A percentile compares a stretch with the other conserved stretches of the same genome.
These are phyloP conservation scores for Cistogaster globosa DNA, from an alignment of 2,888 invertebrate genomes.

Conservation along the genomic window DNA sequence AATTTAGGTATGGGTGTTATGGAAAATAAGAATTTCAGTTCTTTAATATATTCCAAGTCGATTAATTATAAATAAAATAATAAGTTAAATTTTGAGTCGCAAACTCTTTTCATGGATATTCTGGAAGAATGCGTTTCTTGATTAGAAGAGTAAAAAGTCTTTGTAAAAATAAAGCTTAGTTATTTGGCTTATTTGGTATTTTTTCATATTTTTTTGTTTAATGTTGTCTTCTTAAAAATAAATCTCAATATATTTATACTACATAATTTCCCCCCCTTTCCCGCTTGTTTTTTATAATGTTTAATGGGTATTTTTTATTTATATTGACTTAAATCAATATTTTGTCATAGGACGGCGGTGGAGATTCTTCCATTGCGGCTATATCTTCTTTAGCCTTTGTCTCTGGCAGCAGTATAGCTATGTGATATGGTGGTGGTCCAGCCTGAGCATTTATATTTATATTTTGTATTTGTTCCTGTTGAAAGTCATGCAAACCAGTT, in stretches of 20 bases:
- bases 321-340: constrained; percentile 86
- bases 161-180: neutral
- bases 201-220: no score
- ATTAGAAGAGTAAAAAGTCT: neutral
- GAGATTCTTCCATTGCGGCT: constrained; percentile 83
- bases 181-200: neutral
- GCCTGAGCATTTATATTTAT: constrained; percentile 74
- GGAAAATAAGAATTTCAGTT: no score
- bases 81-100: neutral
- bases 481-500: constrained; percentile 62
- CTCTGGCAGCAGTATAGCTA: constrained; percentile 90
- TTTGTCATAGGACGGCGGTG: constrained; percentile 90
- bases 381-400: constrained; percentile 73
- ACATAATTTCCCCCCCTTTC: neutral
- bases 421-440: constrained; percentile 91
- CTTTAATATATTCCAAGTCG: no score
- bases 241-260: neutral
- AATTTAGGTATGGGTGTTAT: no score
- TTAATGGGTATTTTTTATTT: neutral
- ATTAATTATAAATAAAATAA: no score
- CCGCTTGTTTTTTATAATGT: neutral
- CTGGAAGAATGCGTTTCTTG: neutral
- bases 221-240: no score
- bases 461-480: constrained; percentile 68
- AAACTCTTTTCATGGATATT: neutral